Percentiles rank a stretch among this genome's conserved stretches.
phyloP scores from a whole-genome alignment of 2,113 vertebrate genomes.

The Himantopus leucocephalus region DNA sequence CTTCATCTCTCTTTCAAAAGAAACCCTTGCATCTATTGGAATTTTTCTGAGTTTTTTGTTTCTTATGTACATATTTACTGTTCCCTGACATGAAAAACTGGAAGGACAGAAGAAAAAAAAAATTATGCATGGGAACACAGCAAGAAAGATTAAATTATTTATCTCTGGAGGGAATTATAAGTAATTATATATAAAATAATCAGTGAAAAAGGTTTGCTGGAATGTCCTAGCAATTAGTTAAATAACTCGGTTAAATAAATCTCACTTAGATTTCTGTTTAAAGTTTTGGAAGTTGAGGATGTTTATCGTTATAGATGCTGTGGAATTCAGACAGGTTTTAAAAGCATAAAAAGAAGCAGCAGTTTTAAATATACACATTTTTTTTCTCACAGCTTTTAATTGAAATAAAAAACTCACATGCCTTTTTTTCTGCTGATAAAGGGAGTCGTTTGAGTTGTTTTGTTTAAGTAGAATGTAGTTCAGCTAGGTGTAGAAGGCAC shows the following conservation, averaged over 20 bases:
- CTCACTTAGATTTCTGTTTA: neutral
- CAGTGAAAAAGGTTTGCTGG: neutral
- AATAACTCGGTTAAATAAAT: neutral
- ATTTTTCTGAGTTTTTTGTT: neutral
- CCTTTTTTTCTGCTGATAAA: neutral
- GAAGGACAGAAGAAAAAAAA: neutral
- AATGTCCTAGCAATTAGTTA: neutral
- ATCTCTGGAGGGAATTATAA: neutral
- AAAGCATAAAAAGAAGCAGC: neutral
- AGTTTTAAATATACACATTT: neutral
- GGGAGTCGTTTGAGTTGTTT: neutral
- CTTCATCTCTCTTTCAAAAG: neutral
- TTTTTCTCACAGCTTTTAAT: neutral
- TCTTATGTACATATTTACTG: neutral
- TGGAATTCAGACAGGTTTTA: neutral
- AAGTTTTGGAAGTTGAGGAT: neutral
- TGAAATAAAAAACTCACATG: neutral
- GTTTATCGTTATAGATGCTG: neutral
- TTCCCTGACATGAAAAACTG: neutral
- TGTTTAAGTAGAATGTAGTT: neutral
- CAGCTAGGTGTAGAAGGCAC: neutral
- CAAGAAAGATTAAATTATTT: neutral
- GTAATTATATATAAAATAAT: neutral
- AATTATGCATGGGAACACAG: neutral
- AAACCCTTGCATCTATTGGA: neutral